A percentile compares a stretch with the other conserved stretches of the same genome.
phyloP scores from a whole-genome alignment of 2,797 vertebrate species.

The Pagetopsis macropterus region DNA sequence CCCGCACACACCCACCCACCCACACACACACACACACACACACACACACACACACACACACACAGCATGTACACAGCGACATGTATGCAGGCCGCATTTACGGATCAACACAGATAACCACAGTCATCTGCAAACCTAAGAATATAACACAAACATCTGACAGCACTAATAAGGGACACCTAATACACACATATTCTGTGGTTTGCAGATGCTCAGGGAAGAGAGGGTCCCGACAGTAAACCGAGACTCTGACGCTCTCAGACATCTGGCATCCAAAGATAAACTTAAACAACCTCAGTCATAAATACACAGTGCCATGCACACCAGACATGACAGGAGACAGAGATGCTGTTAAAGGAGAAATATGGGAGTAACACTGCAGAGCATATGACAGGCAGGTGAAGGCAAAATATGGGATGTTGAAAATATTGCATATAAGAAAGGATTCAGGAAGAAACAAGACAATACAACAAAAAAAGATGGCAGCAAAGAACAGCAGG shows the following conservation, averaged over 20 bases:
- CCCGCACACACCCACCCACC: not conserved
- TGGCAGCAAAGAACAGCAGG: not conserved
- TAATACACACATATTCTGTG: slow-evolving; percentile 36
- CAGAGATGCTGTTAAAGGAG: not conserved
- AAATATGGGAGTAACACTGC: not conserved
- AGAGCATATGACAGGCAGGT: slow-evolving; percentile 7
- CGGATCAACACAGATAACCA: slow-evolving; percentile 21
- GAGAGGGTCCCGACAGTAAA: slow-evolving; percentile 34
- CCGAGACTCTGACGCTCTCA: slow-evolving; percentile 21
- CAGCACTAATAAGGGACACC: slow-evolving; percentile 34
- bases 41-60: too few species aligned
- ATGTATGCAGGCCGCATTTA: slow-evolving; percentile 9
- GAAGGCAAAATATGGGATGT: not conserved
- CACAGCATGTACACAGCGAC: not conserved
- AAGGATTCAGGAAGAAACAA: not conserved
- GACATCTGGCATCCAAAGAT: slow-evolving; percentile 54
- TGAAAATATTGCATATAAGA: not conserved
- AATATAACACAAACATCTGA: slow-evolving; percentile 34
- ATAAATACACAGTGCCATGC: slow-evolving; percentile 9
- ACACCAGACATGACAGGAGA: slow-evolving; percentile 7
- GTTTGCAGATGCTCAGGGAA: slow-evolving; percentile 37
- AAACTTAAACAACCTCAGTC: slow-evolving; percentile 31
- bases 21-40: too few species aligned
- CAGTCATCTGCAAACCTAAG: slow-evolving; percentile 25
- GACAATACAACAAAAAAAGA: not conserved